These are phyloP conservation scores for Danaus chrysippus DNA, from an alignment of 2,888 invertebrate species.

Conservation along the genomic window DNA sequence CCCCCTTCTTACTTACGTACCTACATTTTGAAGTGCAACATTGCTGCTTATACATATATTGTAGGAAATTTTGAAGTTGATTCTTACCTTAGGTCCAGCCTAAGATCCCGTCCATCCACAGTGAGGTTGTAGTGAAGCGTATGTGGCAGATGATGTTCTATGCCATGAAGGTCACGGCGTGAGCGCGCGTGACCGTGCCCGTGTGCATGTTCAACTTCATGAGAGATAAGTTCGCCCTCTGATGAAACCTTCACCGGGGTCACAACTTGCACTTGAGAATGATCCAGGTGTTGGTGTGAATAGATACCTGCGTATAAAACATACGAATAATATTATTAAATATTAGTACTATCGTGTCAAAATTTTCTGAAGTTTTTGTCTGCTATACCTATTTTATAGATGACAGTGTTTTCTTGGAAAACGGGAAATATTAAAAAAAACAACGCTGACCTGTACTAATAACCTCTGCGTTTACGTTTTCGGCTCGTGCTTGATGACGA, in stretches of 20 bases:
- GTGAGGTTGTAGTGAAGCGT: conserved; percentile 71
- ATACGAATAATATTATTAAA: not conserved
- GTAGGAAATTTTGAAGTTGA: not conserved
- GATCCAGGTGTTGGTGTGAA: conserved; percentile 69
- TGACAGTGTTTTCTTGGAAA: conserved; percentile 55
- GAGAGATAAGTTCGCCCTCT: conserved; percentile 78
- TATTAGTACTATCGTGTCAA: too few species aligned
- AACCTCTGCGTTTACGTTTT: conserved; percentile 29
- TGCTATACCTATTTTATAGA: conserved; percentile 28
- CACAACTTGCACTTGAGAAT: conserved; percentile 78
- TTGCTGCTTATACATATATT: too few species aligned
- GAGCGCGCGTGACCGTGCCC: conserved; percentile 72
- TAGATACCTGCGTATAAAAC: conserved; percentile 60
- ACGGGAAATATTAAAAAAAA: conserved; percentile 51
- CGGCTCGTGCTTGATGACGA: conserved; percentile 43
- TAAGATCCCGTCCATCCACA: conserved; percentile 62
- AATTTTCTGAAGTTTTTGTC: conserved; percentile 21
- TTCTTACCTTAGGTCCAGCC: conserved; percentile 70
- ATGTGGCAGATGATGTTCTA: conserved; percentile 56
- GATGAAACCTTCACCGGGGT: conserved; percentile 80
- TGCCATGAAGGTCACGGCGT: conserved; percentile 62
- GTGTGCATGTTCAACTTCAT: conserved; percentile 76
- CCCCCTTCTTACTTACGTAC: too few species aligned
- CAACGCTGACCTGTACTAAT: conserved; percentile 37
- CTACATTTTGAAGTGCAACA: too few species aligned